Conservation (phyloP, 1,140 invertebrate species). For the Bombus superbus region DNA sequence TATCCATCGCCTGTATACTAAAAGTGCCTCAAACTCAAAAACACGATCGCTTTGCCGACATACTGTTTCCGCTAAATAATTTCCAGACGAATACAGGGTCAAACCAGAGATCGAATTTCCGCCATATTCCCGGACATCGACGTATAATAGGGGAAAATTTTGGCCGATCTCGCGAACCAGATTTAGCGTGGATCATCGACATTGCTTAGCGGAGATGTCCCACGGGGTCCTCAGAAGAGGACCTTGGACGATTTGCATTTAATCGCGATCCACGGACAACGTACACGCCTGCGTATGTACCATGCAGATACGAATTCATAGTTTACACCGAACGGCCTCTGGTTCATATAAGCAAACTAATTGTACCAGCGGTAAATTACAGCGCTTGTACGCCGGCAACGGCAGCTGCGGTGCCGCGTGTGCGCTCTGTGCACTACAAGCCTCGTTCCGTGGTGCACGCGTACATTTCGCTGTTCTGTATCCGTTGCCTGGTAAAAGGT, state of each 20-base stretch:
- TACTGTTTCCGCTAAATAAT: too few species aligned
- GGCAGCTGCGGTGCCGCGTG: conserved; percentile 66
- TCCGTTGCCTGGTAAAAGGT: background rate
- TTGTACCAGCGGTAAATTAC: conserved; percentile 71
- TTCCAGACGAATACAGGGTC: too few species aligned
- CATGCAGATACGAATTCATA: conserved; percentile 70
- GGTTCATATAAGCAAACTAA: conserved; percentile 72
- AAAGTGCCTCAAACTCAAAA: too few species aligned
- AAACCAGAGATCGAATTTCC: too few species aligned
- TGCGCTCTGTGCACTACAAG: conserved; percentile 61
- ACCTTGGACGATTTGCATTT: conserved; percentile 68
- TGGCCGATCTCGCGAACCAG: background rate
- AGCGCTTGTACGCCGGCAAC: conserved; percentile 68
- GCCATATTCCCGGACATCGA: too few species aligned
- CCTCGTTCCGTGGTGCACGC: conserved; percentile 45
- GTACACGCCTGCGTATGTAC: conserved; percentile 64
- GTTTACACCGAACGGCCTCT: conserved; percentile 67
- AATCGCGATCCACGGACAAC: conserved; percentile 64
- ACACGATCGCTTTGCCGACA: too few species aligned
- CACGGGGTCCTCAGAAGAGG: conserved; percentile 35
- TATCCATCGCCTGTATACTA: too few species aligned
- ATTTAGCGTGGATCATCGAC: background rate
- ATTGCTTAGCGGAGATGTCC: conserved; percentile 16
- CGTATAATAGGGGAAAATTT: background rate
- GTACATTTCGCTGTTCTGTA: conserved; percentile 3